Evolutionary conservation across 2,888 invertebrate genomes (phyloP), one percentile per base, ranked within the genome.

Genomic region (Syritta pipiens): DNA sequence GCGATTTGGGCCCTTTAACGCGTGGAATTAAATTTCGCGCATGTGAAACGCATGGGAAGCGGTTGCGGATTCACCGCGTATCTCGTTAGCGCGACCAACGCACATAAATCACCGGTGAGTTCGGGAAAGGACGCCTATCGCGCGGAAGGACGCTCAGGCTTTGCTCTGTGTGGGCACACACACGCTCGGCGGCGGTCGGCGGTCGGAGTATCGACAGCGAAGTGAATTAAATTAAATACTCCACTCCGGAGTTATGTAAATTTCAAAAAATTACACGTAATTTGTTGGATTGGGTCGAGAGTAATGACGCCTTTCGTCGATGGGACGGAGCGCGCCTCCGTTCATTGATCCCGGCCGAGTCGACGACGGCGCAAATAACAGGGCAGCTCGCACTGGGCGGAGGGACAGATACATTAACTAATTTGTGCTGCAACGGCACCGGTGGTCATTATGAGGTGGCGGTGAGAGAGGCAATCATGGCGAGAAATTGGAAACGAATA

Each of bases 241-340:
- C 46, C 9, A 22, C 44, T 51, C 44, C 24, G 22, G 63, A 71
- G 62, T 59, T 42, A 71, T 76, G 76, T 55, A 69, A 76, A 71
- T 71, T 76, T 63, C 6, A 24, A 28, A n/a, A 60, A 71, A 77
- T 77, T 77, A 59, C 59, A 57, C 51, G 51, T 44, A 77, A 77
- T 77, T 71, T 63, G 75, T 35, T 57, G 55, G 9, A 20, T 4
- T 30, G 55, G 46, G 24, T 24, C 35, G 57, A 57, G 35, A 44
- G 57, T 63, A 72, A 72, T 72, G 63, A 63, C 22, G 22, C n/a
- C n/a, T 46, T 22, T 40, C 68, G 35, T 26, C 46, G 30, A 28
- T 30, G 40, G 14, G 40, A 1, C n/a, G 9, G 3, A 32, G 10
- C 20, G 26, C 10, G 20, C 12, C 22, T 46, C 37, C 59, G 67